Evolutionary conservation across 2,888 invertebrate genomes (phyloP), one percentile per base, ranked within the genome.

Genomic region (Torymus aiolomorphi): DNA sequence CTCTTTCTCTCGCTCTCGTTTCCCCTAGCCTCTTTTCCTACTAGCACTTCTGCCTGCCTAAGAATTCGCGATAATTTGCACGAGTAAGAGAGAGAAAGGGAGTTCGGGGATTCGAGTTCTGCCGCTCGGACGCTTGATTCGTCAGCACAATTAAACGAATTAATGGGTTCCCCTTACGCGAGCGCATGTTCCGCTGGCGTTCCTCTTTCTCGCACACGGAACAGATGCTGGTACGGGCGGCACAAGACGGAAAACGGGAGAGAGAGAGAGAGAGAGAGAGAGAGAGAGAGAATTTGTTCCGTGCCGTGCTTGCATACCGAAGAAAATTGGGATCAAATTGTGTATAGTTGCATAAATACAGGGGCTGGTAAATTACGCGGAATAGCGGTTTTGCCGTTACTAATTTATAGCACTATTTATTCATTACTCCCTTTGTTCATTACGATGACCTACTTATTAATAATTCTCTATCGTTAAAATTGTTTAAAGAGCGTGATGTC

Each of bases 61-160:
- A 86, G 86, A 82, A 87, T 86, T 85, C 83, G 85, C 80, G 88
- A 89, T 88, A 88, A 89, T 88, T 88, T 87, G 85, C 83, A 85
- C 85, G 81, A 65, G 63, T 73, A 62, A 12, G 51, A 12, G 18
- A 14, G 74, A n/a, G 12, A 14, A 70, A 13, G 14, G 18, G 69
- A 71, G 56, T 61, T 61, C 67, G 70, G 82, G 81, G 74, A 83
- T 83, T 85, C 82, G 80, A 84, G 85, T 86, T 86, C 86, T 42
- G 42, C 42, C 42, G 42, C 42, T 86, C 84, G 84, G 83, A 84
- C 84, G 83, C 88, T 86, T 86, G 86, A 88, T 88, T 88, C 87
- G 87, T 89, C 88, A 88, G 88, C 88, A 85, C 88, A 88, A 89
- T 89, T 88, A 88, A 87, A 86, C 84, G 86, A 88, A 88, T 89